Conservation (phyloP, 1,140 invertebrate genomes). For the Drosophila equinoxialis region DNA sequence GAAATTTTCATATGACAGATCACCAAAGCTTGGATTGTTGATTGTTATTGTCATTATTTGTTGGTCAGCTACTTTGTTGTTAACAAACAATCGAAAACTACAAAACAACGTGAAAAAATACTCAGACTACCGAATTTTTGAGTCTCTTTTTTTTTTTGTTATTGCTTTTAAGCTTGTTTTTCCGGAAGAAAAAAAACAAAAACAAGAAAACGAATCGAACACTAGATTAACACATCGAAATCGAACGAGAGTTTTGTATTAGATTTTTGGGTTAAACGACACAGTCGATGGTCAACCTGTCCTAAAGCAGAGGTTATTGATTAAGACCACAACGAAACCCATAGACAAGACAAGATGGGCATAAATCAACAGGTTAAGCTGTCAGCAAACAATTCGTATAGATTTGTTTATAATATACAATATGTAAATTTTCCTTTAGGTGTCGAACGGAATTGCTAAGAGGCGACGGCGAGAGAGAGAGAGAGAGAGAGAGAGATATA, state of each 20-base stretch:
- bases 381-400: conserved; percentile 6
- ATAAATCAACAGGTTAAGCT: conserved; percentile 47
- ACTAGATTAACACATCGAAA: conserved; percentile 65
- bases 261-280: conserved; percentile 65
- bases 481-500: neutral
- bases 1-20: conserved; percentile 68
- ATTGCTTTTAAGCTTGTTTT: conserved; percentile 38
- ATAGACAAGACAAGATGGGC: conserved; percentile 21
- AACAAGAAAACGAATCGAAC: conserved; percentile 55
- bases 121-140: conserved; percentile 2
- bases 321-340: conserved; percentile 41
- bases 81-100: neutral
- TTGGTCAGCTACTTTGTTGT: conserved; percentile 46
- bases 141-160: conserved; percentile 11
- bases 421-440: conserved; percentile 10
- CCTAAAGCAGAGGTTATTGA: conserved; percentile 60
- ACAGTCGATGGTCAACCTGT: conserved; percentile 72
- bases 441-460: neutral
- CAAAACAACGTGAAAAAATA: conserved; percentile 1
- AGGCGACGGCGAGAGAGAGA: too few relatives aligned
- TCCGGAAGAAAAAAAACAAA: conserved; percentile 17
- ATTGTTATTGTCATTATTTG: conserved; percentile 38
- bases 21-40: conserved; percentile 44
- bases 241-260: neutral
- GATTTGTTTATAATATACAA: neutral